Percentiles rank a stretch among this genome's conserved stretches.
Evolutionary conservation across 1,140 invertebrate genomes (phyloP).

Genomic region (Camponotus pennsylvanicus): DNA sequence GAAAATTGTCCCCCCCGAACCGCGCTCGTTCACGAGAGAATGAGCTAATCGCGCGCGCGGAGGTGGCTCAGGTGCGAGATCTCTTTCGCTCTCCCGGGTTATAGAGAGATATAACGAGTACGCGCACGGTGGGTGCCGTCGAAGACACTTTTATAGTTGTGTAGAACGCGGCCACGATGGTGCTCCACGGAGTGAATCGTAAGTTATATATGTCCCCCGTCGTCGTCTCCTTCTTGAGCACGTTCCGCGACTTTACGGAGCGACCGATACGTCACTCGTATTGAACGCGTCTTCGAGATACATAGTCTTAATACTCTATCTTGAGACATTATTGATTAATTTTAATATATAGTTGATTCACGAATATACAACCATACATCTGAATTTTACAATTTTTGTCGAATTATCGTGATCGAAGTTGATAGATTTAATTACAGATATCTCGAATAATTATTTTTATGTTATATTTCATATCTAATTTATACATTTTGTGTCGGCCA

Average conservation of each 20-base stretch:
- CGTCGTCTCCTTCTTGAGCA: slow-evolving; percentile 48
- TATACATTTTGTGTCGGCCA: not conserved
- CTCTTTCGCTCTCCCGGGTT: slow-evolving; percentile 34
- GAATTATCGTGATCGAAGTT: not conserved
- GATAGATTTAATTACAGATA: not conserved
- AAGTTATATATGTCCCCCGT: slow-evolving; percentile 77
- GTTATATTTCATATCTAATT: not conserved
- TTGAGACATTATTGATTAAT: not conserved
- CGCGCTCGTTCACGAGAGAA: slow-evolving; percentile 32
- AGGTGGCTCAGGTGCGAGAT: slow-evolving; percentile 36
- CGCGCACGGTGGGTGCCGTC: slow-evolving; percentile 70
- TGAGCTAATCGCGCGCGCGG: slow-evolving; percentile 53
- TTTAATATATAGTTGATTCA: not conserved
- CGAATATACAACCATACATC: no score
- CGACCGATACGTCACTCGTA: slow-evolving; percentile 28
- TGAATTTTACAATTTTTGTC: not conserved
- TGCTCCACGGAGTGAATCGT: slow-evolving; percentile 85
- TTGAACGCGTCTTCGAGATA: not conserved
- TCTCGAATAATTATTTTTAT: not conserved
- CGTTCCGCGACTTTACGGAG: slow-evolving; percentile 53
- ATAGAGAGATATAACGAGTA: slow-evolving; percentile 31
- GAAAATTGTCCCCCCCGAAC: not conserved
- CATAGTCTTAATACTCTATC: not conserved
- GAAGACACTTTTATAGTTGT: slow-evolving; percentile 72
- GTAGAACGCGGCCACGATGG: slow-evolving; percentile 80